Evolutionary conservation across 2,888 invertebrate genomes (phyloP).

Genomic region (Mesoligia furuncula): DNA sequence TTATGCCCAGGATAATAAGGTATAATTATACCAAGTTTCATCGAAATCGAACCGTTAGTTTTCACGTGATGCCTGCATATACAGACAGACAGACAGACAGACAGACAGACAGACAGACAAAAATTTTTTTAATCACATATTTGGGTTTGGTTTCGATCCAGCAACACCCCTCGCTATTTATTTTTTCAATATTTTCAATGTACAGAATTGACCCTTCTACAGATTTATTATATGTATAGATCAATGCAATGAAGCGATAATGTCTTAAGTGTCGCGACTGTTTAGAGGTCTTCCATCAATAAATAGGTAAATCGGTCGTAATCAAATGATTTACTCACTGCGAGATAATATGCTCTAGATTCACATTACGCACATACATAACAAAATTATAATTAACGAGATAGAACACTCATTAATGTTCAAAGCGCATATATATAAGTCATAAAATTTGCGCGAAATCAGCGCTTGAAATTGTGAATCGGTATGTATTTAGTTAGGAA

Average conservation of each 20-base stretch:
- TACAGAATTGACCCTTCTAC: too few species aligned
- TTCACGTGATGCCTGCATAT: too few species aligned
- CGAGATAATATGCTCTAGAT: conserved; percentile 74
- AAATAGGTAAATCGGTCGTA: conserved; percentile 63
- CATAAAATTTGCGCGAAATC: conserved; percentile 42
- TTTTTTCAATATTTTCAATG: too few species aligned
- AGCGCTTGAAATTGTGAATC: conserved; percentile 23
- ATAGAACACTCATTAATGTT: conserved; percentile 50
- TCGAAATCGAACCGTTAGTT: too few species aligned
- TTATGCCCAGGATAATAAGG: too few species aligned
- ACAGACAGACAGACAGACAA: too few species aligned
- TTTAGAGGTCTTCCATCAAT: conserved; percentile 51
- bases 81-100: too few species aligned
- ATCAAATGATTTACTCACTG: conserved; percentile 69
- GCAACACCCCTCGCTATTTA: too few species aligned
- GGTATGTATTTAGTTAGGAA: conserved; percentile 41
- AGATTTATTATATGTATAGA: too few species aligned
- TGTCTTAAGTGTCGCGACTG: conserved; percentile 42
- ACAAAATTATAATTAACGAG: conserved; percentile 58
- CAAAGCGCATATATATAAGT: conserved; percentile 41
- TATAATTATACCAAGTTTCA: too few species aligned
- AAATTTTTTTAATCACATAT: too few species aligned
- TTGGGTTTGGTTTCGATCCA: too few species aligned
- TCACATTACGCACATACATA: conserved; percentile 61
- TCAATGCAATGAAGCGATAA: conserved; percentile 20